Evolutionary conservation across 2,113 vertebrate species (phyloP).

Genomic region (Eublepharis macularius): DNA sequence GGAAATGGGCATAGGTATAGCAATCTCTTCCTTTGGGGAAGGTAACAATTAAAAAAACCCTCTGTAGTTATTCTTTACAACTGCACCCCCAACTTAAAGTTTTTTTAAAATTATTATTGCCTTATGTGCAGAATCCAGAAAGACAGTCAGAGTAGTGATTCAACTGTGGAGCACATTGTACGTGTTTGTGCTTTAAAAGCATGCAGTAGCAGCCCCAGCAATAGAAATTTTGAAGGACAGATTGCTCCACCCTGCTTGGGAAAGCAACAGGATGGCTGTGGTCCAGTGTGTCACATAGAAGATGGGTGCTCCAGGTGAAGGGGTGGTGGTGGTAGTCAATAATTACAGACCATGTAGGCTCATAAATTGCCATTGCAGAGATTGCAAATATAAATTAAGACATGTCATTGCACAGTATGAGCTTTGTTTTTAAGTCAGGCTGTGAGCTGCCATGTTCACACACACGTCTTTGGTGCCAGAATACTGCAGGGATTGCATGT

Average conservation of each 20-base stretch:
- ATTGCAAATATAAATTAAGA: constrained; percentile 34
- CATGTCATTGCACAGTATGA: constrained; percentile 16
- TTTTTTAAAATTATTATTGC: not conserved
- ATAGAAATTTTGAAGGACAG: not conserved
- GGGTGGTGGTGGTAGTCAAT: not conserved
- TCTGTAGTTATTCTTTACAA: not conserved
- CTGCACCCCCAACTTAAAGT: not conserved
- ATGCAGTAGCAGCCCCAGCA: not conserved
- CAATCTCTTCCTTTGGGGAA: not conserved
- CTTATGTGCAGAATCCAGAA: not conserved
- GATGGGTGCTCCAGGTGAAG: not conserved
- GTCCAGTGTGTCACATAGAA: constrained; percentile 1
- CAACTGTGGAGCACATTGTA: not conserved
- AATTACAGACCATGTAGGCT: not conserved
- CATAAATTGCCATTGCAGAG: constrained; percentile 40
- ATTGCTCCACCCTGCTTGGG: not conserved
- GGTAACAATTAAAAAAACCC: not conserved
- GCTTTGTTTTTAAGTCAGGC: constrained; percentile 17
- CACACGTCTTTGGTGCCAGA: accelerated
- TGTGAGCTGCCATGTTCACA: not conserved
- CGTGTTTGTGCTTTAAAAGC: not conserved
- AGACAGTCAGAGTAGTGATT: too few species aligned
- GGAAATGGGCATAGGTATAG: not conserved
- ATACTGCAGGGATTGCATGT: not conserved
- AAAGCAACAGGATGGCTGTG: not conserved